Percentiles rank a stretch among this genome's conserved stretches.
Evolutionary conservation across 2,113 vertebrate genomes (phyloP).

Genomic region (Rhegmatorhina hoffmannsi): DNA sequence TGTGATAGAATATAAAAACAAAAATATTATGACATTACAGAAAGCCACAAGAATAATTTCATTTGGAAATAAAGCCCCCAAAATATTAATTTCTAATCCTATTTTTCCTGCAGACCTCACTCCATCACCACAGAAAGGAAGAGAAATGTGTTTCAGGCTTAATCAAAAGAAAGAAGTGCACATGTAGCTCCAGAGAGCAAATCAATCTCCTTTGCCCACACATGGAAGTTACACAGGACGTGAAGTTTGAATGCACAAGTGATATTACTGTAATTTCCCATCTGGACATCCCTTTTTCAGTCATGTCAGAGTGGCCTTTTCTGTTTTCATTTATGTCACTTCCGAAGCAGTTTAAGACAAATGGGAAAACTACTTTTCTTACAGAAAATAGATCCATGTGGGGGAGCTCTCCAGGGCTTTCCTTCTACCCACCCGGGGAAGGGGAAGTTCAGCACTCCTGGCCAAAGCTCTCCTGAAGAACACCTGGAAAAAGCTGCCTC

Average conservation of each 20-base stretch:
- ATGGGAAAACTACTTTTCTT: not conserved
- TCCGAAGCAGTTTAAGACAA: slow-evolving; percentile 41
- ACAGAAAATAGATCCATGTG: not conserved
- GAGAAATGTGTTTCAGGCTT: not conserved
- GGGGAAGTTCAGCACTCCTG: not conserved
- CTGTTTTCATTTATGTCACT: slow-evolving; percentile 41
- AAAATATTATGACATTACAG: not conserved
- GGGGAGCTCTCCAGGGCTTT: not conserved
- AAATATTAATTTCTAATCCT: not conserved
- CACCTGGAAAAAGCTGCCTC: not conserved
- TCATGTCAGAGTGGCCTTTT: slow-evolving; percentile 20
- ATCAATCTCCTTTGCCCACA: slow-evolving; percentile 36
- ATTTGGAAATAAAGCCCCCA: not conserved
- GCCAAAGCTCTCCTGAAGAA: not conserved
- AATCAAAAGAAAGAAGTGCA: not conserved
- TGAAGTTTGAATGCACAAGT: slow-evolving; percentile 3
- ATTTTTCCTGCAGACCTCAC: not conserved
- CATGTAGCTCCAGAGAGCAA: not conserved
- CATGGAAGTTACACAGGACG: slow-evolving; percentile 7
- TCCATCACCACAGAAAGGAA: not conserved
- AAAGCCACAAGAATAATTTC: not conserved
- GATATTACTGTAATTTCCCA: slow-evolving; percentile 29
- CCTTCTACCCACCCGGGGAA: slow-evolving; percentile 1
- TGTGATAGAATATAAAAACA: not conserved
- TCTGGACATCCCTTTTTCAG: slow-evolving; percentile 32